Conservation (phyloP, 23 tunicate species). For the Corella eumyota region DNA sequence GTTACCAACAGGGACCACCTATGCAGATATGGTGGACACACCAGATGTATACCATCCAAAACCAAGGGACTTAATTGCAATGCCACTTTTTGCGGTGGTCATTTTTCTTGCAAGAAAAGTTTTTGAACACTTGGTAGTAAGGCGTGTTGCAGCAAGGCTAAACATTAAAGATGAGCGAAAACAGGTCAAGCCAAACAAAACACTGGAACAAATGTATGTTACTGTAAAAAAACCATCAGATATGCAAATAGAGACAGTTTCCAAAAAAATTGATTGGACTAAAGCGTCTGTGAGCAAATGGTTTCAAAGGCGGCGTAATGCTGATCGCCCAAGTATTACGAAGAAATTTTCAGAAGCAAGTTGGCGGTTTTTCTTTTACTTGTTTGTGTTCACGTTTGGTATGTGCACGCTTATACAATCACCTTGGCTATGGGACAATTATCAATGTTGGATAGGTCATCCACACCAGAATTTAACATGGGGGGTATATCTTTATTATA, state of each 20-base stretch:
- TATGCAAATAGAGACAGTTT: not conserved
- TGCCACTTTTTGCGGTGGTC: not conserved
- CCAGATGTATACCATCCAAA: not conserved
- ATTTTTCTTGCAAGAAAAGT: not conserved
- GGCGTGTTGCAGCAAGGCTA: not conserved
- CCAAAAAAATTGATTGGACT: constrained; percentile 29
- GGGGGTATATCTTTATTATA: constrained; percentile 63
- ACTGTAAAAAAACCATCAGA: not conserved
- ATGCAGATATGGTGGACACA: not conserved
- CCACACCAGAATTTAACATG: constrained; percentile 51
- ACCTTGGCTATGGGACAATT: constrained; percentile 91
- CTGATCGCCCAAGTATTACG: constrained; percentile 31
- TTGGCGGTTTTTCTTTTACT: constrained; percentile 77
- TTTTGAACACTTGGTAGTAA: not conserved
- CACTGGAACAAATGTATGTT: not conserved
- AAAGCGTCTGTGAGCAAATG: constrained; percentile 26
- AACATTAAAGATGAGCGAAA: not conserved
- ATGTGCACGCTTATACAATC: constrained; percentile 31
- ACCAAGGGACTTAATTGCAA: not conserved
- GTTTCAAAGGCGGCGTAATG: constrained; percentile 48
- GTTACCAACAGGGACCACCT: constrained; percentile 4
- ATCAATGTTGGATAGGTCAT: constrained; percentile 73
- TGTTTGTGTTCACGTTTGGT: constrained; percentile 62
- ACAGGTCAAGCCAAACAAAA: not conserved
- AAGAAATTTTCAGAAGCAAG: constrained; percentile 75